Conservation (phyloP, 2,113 vertebrate species). For the Loxodonta africana region DNA sequence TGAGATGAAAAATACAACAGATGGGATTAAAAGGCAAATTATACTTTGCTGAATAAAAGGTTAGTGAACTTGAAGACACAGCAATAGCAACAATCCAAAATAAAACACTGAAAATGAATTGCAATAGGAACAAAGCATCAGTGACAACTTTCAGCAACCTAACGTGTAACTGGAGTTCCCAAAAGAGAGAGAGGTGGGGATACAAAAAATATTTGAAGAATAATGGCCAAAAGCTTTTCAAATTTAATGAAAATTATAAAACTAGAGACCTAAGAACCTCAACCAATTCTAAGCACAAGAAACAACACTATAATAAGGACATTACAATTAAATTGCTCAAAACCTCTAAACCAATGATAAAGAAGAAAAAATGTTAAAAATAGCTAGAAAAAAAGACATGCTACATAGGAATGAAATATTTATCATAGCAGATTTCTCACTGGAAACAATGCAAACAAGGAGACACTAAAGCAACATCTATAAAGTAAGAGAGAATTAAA, state of each 20-base stretch:
- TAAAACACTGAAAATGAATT: neutral
- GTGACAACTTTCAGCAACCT: neutral
- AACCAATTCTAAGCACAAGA: neutral
- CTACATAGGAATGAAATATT: too few relatives aligned
- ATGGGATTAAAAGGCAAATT: neutral
- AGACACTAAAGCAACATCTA: too few relatives aligned
- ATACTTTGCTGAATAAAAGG: neutral
- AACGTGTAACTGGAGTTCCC: neutral
- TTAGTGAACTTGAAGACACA: neutral
- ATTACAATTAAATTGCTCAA: too few relatives aligned
- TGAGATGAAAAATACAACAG: neutral
- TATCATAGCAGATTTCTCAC: too few relatives aligned
- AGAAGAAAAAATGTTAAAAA: too few relatives aligned
- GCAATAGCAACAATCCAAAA: neutral
- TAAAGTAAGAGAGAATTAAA: too few relatives aligned
- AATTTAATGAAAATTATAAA: conserved; percentile 6
- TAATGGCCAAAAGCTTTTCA: neutral
- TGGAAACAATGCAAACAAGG: too few relatives aligned
- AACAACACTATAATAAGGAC: neutral
- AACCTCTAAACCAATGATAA: too few relatives aligned
- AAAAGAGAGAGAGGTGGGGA: neutral
- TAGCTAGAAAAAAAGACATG: too few relatives aligned
- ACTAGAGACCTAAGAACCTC: neutral
- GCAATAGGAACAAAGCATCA: too few relatives aligned
- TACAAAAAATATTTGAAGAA: neutral